Evolutionary conservation across 1,140 invertebrate genomes (phyloP), one percentile per base, ranked within the genome.

Genomic region (Cotesia typhae): DNA sequence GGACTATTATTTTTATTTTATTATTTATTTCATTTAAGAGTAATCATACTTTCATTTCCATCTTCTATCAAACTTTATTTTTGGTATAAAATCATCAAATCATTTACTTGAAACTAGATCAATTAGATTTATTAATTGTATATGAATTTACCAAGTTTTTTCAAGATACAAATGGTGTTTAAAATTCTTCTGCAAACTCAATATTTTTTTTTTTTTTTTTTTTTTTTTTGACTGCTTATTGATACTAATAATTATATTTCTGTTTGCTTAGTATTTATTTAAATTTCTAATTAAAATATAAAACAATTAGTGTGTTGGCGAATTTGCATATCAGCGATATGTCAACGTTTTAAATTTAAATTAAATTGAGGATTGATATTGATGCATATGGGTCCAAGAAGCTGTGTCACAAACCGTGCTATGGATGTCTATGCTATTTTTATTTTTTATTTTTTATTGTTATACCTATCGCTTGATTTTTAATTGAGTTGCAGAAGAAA

Each of bases 341-440:
- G 12, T 55, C 17, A 14, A 14, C 6, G 7, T 66, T n/a, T 65
- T 4, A 47, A 14, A 14, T 14, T 38, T 12, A 41, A 51, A 64
- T 14, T 10, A n/a, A 52, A 51, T 55, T 65, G 37, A 67, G 28
- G 1, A 28, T 28, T 28, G 1, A 28, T 28, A 68, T 68, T 60
- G 72, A 82, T 82, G 81, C 80, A 83, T 83, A 86, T 86, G 85
- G 85, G 85, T 87, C 85, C 85, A 85, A 84, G 79, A 79, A 69
- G 77, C 76, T 85, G 84, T 85, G 85, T 86, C 83, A 80, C 53
- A 60, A 72, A 77, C 67, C 78, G 78, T 84, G 73, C 76, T 80
- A 7, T 70, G 68, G 41, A 47, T 47, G 41, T 47, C 41, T 47
- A 47, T 47, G 41, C 41, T 47, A 75, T 76, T 76, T 79, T 75